phyloP scores from a whole-genome alignment of 2,113 vertebrate species.

The Mirza zaza region DNA sequence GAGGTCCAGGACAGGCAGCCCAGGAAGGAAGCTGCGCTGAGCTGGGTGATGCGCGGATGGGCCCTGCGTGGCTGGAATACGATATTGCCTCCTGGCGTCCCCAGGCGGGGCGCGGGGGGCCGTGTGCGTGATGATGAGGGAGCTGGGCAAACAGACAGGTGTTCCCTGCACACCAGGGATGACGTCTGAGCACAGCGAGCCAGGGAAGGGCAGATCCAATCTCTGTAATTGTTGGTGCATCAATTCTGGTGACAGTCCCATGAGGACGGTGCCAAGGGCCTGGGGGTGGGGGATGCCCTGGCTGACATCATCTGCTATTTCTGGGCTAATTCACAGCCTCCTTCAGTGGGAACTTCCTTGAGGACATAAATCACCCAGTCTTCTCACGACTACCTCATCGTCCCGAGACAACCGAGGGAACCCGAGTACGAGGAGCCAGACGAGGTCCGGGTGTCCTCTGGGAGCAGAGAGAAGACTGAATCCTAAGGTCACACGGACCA shows the following conservation, averaged over 20 bases:
- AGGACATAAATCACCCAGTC: conserved; percentile 58
- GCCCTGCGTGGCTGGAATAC: background rate
- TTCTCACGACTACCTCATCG: conserved; percentile 34
- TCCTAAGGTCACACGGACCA: rapidly evolving
- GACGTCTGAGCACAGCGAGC: conserved; percentile 52
- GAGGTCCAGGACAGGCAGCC: background rate
- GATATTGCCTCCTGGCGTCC: background rate
- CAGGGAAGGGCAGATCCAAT: conserved; percentile 72
- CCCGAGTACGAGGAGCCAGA: background rate
- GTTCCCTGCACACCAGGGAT: conserved; percentile 66
- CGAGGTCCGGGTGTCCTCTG: background rate
- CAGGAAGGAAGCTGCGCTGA: background rate
- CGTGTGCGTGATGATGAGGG: background rate
- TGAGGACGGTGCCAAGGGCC: conserved; percentile 64
- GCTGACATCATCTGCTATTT: conserved; percentile 77
- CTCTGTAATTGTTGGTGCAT: conserved; percentile 72
- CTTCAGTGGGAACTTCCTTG: conserved; percentile 67
- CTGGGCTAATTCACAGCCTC: conserved; percentile 53
- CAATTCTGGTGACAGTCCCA: conserved; percentile 48
- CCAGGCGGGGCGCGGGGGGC: background rate
- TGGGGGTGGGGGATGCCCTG: conserved; percentile 54
- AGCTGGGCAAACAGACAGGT: conserved; percentile 41
- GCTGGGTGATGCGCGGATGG: background rate
- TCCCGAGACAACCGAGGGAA: conserved; percentile 32
- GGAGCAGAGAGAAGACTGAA: background rate